Evolutionary conservation across 2,888 invertebrate genomes (phyloP).

Genomic region (Drosophila quasianomalipes): DNA sequence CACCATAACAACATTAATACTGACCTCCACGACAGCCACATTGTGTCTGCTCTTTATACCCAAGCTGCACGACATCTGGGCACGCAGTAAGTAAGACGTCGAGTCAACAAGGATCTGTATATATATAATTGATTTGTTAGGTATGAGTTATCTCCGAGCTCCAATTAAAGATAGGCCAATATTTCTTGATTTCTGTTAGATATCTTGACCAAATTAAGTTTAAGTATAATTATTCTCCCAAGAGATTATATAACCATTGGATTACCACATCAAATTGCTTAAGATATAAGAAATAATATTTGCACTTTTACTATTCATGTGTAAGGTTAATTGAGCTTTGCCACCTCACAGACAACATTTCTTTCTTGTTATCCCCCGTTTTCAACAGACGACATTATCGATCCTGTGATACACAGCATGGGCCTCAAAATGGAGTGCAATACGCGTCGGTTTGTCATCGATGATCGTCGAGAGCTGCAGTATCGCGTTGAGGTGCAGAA

Average conservation of each 20-base stretch:
- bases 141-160: neutral
- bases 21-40: slow-evolving; percentile 94
- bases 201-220: neutral
- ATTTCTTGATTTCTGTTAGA: neutral
- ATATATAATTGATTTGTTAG: neutral
- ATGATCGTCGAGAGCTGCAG: slow-evolving; percentile 93
- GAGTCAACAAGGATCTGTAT: neutral
- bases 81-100: slow-evolving; percentile 86
- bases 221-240: too few relatives aligned
- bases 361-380: neutral
- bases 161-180: neutral
- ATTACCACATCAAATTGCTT: neutral
- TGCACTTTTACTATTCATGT: neutral
- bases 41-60: slow-evolving; percentile 94
- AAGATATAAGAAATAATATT: neutral
- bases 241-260: neutral
- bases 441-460: slow-evolving; percentile 92
- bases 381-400: slow-evolving; percentile 88
- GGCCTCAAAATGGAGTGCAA: slow-evolving; percentile 95
- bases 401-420: slow-evolving; percentile 94
- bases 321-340: neutral
- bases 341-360: neutral
- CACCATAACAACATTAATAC: slow-evolving; percentile 92
- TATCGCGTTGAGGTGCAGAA: slow-evolving; percentile 96
- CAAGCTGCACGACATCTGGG: slow-evolving; percentile 91